A percentile compares a stretch with the other conserved stretches of the same genome.
Conservation (phyloP, 2,888 invertebrate genomes). For the Erannis defoliaria region DNA sequence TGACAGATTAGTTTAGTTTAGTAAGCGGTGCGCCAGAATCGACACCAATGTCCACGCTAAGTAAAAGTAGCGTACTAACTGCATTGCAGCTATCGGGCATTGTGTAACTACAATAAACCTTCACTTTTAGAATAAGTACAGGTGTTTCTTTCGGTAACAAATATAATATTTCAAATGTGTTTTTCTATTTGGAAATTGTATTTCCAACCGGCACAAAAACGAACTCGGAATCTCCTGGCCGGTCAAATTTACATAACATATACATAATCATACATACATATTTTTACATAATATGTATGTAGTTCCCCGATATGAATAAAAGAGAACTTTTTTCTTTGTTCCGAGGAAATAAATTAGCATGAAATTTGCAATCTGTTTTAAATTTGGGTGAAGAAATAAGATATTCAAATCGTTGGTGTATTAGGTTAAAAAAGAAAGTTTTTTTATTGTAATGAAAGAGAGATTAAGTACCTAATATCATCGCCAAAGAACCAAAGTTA, state of each 20-base stretch:
- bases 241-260: constrained; percentile 52
- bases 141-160: too few relatives aligned
- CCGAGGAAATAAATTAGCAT: constrained; percentile 45
- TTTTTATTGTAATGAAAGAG: not conserved
- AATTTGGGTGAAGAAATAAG: constrained; percentile 18
- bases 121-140: too few relatives aligned
- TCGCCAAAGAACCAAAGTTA: too few relatives aligned
- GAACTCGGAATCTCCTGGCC: constrained; percentile 4
- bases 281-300: constrained; percentile 56
- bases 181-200: too few relatives aligned
- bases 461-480: too few relatives aligned
- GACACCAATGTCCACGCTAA: too few relatives aligned
- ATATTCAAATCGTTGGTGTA: not conserved
- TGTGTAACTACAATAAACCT: too few relatives aligned
- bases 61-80: too few relatives aligned
- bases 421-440: not conserved
- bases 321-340: constrained; percentile 52
- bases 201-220: constrained; percentile 5
- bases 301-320: constrained; percentile 54
- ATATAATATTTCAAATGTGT: too few relatives aligned
- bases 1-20: too few relatives aligned
- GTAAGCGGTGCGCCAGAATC: too few relatives aligned
- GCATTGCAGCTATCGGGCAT: too few relatives aligned
- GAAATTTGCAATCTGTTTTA: constrained; percentile 43
- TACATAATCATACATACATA: constrained; percentile 30